Conservation (phyloP, 2,113 vertebrate species). For the Patagioenas fasciata region DNA sequence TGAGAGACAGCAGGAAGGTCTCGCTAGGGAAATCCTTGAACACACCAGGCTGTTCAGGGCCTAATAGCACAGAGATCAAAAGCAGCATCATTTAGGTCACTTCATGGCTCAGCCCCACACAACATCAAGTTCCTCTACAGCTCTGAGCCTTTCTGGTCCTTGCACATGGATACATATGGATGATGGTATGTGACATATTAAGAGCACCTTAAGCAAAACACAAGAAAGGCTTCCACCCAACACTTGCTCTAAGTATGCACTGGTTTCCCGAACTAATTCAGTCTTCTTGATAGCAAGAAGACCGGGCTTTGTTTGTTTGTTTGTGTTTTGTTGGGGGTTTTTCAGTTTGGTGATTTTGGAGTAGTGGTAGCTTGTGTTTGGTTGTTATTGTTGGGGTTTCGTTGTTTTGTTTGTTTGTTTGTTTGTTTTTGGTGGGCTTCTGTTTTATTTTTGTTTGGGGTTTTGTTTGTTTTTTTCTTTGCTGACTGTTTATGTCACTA, state of each 20-base stretch:
- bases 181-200: accelerated
- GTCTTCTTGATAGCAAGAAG: background rate
- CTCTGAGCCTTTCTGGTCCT: background rate
- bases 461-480: background rate
- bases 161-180: background rate
- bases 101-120: background rate
- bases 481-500: background rate
- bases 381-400: background rate
- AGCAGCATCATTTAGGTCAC: background rate
- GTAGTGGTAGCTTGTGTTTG: background rate
- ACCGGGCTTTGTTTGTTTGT: background rate
- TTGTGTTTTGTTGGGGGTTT: background rate
- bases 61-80: background rate
- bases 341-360: background rate
- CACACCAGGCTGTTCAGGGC: background rate
- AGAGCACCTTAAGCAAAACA: background rate
- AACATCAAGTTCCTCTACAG: background rate
- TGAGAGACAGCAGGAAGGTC: background rate
- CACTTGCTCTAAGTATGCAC: background rate
- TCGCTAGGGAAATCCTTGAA: background rate
- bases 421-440: background rate
- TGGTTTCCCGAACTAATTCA: background rate
- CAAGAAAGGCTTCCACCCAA: background rate
- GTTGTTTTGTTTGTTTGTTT: background rate
- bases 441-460: background rate